Evolutionary conservation across 2,113 vertebrate species (phyloP).

Genomic region (Leucosticte australis): DNA sequence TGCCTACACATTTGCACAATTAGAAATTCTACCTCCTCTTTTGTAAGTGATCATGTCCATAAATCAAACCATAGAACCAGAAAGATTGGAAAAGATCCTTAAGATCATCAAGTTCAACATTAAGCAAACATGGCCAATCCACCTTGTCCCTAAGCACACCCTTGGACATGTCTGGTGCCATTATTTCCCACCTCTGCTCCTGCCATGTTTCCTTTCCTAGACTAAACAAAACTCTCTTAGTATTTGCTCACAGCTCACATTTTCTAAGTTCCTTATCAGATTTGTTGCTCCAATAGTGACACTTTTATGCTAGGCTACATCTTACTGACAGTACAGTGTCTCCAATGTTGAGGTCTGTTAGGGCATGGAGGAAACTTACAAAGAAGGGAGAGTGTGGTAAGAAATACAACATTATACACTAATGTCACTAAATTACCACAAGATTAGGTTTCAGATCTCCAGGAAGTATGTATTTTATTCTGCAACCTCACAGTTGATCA

Average conservation of each 20-base stretch:
- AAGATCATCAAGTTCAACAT: neutral
- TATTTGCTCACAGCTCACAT: neutral
- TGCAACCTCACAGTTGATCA: neutral
- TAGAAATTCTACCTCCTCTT: neutral
- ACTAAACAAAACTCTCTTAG: neutral
- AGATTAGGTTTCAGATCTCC: neutral
- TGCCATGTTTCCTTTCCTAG: neutral
- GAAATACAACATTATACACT: neutral
- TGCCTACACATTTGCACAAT: neutral
- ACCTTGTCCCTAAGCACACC: neutral
- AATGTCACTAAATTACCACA: neutral
- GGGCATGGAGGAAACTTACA: neutral
- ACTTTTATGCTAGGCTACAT: neutral
- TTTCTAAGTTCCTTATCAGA: neutral
- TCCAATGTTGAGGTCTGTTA: neutral
- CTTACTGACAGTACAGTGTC: neutral
- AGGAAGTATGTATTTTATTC: neutral
- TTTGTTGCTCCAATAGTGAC: neutral
- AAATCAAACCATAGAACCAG: neutral
- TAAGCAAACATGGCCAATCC: neutral
- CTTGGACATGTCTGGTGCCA: neutral
- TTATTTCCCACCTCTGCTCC: neutral
- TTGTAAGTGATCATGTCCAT: rapidly evolving
- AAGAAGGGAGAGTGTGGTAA: neutral
- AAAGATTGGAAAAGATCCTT: neutral